phyloP scores from a whole-genome alignment of 2,113 vertebrate species.

The Salminus brasiliensis region DNA sequence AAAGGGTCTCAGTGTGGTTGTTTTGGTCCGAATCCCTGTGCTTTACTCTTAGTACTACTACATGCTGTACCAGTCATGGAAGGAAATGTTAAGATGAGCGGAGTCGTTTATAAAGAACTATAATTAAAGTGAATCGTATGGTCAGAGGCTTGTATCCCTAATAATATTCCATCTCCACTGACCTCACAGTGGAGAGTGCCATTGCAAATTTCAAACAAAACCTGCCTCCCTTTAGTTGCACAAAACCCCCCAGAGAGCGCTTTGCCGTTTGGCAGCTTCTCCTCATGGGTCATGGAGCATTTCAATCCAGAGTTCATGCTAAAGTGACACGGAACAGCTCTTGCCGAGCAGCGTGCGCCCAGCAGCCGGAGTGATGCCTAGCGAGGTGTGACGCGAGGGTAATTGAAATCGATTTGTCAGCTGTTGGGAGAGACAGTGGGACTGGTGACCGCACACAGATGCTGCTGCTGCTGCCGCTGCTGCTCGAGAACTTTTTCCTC shows the following conservation, averaged over 20 bases:
- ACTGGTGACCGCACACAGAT: constrained; percentile 2
- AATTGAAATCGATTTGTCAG: constrained; percentile 33
- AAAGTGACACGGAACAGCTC: not conserved
- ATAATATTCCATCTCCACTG: not conserved
- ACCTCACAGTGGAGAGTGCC: not conserved
- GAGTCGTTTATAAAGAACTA: no score
- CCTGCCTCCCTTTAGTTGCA: no score
- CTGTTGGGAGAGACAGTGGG: not conserved
- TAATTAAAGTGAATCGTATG: no score
- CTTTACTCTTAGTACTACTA: no score
- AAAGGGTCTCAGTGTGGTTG: no score
- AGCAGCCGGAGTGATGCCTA: not conserved
- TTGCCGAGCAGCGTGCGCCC: not conserved
- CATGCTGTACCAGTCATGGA: no score
- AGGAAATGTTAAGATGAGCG: no score
- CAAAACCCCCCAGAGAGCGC: not conserved
- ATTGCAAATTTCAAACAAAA: not conserved
- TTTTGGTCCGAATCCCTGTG: no score
- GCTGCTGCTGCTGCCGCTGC: not conserved
- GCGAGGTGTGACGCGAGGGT: not conserved
- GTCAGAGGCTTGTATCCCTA: no score
- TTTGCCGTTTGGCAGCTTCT: not conserved
- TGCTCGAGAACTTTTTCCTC: not conserved
- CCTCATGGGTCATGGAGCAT: not conserved
- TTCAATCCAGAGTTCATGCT: not conserved